phyloP scores from a whole-genome alignment of 2,888 invertebrate genomes.

The Candidula unifasciata region DNA sequence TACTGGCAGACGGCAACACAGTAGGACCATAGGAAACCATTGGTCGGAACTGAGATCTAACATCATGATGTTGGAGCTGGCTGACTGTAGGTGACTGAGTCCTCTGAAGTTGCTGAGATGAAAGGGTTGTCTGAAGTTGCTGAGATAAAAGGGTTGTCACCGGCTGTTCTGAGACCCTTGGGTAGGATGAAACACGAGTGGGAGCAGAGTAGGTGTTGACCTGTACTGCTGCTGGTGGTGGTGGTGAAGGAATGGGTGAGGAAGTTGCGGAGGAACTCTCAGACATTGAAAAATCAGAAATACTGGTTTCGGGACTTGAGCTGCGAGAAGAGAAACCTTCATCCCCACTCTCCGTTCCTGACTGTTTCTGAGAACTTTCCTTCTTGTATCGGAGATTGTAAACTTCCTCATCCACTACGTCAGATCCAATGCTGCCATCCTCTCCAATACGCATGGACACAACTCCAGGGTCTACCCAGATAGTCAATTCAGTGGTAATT shows the following conservation, averaged over 20 bases:
- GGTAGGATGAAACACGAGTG: background rate
- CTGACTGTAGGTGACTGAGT: slow-evolving; percentile 24
- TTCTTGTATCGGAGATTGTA: slow-evolving; percentile 27
- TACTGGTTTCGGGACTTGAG: slow-evolving; percentile 26
- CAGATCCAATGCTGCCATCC: slow-evolving; percentile 82
- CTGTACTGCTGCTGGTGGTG: slow-evolving; percentile 13
- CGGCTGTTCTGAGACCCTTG: slow-evolving; percentile 1
- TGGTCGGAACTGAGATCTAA: slow-evolving; percentile 22
- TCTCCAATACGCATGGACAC: slow-evolving; percentile 84
- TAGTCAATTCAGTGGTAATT: slow-evolving; percentile 85
- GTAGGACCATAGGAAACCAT: background rate
- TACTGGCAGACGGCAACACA: slow-evolving; percentile 14
- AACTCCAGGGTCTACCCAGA: slow-evolving; percentile 88
- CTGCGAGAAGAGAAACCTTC: slow-evolving; percentile 42
- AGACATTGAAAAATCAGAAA: slow-evolving; percentile 17
- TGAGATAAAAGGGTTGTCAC: slow-evolving; percentile 5
- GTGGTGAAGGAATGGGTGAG: slow-evolving; percentile 17
- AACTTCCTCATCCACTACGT: slow-evolving; percentile 39
- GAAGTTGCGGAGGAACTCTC: background rate
- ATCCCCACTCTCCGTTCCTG: slow-evolving; percentile 29
- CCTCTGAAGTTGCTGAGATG: slow-evolving; percentile 6
- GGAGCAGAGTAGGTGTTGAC: slow-evolving; percentile 25
- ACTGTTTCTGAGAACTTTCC: background rate
- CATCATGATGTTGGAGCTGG: background rate
- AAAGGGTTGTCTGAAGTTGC: background rate